phyloP scores from a whole-genome alignment of 2,888 invertebrate species.

The Trilocha varians region DNA sequence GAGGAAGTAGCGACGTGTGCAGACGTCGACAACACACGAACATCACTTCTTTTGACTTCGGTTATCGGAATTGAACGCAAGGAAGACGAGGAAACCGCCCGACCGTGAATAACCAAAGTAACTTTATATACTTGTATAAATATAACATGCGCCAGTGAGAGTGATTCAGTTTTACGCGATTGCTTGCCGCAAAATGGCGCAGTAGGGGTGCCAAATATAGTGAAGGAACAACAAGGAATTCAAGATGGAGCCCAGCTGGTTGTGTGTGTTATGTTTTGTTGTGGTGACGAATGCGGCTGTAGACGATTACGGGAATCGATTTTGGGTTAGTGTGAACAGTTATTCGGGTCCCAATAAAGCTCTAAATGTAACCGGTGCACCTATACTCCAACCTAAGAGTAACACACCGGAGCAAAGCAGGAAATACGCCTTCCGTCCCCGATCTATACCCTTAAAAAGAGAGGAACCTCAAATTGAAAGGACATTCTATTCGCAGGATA shows the following conservation, averaged over 20 bases:
- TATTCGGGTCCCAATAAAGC: too few species aligned
- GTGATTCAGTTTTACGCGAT: conserved; percentile 68
- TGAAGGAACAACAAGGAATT: conserved; percentile 40
- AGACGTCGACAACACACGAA: conserved; percentile 23
- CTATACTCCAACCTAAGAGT: conserved; percentile 45
- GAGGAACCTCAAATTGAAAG: conserved; percentile 37
- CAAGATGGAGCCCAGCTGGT: conserved; percentile 39
- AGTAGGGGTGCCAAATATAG: conserved; percentile 24
- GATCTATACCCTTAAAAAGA: conserved; percentile 41
- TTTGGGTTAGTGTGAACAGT: too few species aligned
- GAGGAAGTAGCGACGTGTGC: conserved; percentile 51
- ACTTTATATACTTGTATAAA: conserved; percentile 67
- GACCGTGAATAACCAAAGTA: conserved; percentile 62
- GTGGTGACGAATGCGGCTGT: conserved; percentile 33
- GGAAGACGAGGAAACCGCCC: conserved; percentile 46
- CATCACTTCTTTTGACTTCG: background rate
- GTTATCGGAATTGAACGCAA: conserved; percentile 45
- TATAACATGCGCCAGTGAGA: conserved; percentile 53
- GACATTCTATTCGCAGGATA: conserved; percentile 44
- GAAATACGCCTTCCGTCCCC: conserved; percentile 50
- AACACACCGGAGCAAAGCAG: conserved; percentile 17
- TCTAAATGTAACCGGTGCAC: conserved; percentile 52
- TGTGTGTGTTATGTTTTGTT: conserved; percentile 42
- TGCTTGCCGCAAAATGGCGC: conserved; percentile 66
- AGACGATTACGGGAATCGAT: conserved; percentile 41